Conservation (phyloP, 2,888 invertebrate genomes). For the Eucera pruinosa region DNA sequence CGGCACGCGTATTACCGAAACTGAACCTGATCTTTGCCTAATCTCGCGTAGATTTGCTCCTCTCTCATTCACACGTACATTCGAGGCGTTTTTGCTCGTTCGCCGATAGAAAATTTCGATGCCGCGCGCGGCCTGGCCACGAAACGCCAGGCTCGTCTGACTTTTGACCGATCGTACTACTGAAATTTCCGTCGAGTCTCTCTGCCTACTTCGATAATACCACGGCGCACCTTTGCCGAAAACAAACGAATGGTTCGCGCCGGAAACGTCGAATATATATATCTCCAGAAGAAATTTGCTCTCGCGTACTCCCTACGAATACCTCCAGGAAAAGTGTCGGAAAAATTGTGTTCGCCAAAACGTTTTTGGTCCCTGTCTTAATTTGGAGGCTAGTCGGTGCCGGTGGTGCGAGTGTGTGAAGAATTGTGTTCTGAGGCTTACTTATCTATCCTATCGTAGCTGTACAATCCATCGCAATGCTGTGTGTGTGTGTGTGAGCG, state of each 20-base stretch:
- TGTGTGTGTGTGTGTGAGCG: slow-evolving; percentile 74
- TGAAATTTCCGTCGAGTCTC: neutral
- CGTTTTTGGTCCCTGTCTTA: slow-evolving; percentile 79
- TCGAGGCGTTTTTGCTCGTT: neutral
- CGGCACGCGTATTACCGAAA: slow-evolving; percentile 13
- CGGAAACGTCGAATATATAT: slow-evolving; percentile 30
- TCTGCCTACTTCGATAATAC: neutral
- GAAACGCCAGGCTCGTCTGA: slow-evolving; percentile 21
- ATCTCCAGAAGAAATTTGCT: slow-evolving; percentile 20
- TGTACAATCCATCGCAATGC: slow-evolving; percentile 81
- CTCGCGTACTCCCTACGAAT: slow-evolving; percentile 37
- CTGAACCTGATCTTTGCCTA: slow-evolving; percentile 7
- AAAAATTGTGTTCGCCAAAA: slow-evolving; percentile 50
- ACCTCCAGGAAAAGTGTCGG: slow-evolving; percentile 33
- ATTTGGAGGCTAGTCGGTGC: slow-evolving; percentile 76
- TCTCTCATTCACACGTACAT: slow-evolving; percentile 19
- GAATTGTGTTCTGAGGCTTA: slow-evolving; percentile 75
- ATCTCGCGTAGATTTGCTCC: slow-evolving; percentile 21
- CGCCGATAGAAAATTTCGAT: neutral
- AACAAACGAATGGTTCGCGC: slow-evolving; percentile 38
- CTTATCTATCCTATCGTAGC: slow-evolving; percentile 76
- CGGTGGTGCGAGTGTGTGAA: slow-evolving; percentile 75
- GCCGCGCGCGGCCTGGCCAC: no score
- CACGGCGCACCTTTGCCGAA: slow-evolving; percentile 24
- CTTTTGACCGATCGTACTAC: neutral